Base-by-base conservation (phyloP, 2,888 invertebrate genomes). In the Tenthredo notha region DNA sequence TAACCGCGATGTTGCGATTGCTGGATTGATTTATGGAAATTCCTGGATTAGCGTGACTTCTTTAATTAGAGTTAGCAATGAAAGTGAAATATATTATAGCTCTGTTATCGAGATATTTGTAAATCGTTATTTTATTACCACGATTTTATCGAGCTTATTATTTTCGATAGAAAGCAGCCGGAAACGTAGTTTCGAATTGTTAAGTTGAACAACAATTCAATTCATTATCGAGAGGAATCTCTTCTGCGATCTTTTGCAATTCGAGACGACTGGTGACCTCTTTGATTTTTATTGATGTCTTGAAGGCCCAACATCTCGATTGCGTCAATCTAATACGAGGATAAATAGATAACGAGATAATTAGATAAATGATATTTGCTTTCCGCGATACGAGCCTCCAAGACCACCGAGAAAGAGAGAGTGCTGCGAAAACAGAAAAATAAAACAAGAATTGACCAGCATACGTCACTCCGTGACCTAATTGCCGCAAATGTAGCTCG, bases 401-500 rank as follows among this genome's bases (percentile, higher is more conserved):
- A 74, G 40, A 21, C 7, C 21, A 12, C 21, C 21, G 74, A 29
- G 43, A 43, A 25, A 47, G 33, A 25, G 77, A 77, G 77, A 77
- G 54, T 54, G 77, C 7, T 77, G 77, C 25, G 54, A 33, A 50
- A 54, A 54, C 7, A 54, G 29, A 54, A n/a, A 50, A 77, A 74
- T 29, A 77, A 33, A 50, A 29, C 29, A 33, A 33, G 25, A 50
- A 37, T 43, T 40, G n/a, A 43, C 77, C 54, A 77, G 25, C 33
- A 15, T 77, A 47, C 77, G 77, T 77, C 78, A 61, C 61, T 37
- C 37, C 21, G 21, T 80, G 78, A 80, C 78, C 78, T 21, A 61
- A 50, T 80, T 80, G 78, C 40, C 33, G 15, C 21, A 40, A 58
- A 10, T 37, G 78, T 58, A 40, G 40, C 61, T 61, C 40, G 40